Evolutionary conservation across 2,113 vertebrate species (phyloP).

Genomic region (Saimiri boliviensis): DNA sequence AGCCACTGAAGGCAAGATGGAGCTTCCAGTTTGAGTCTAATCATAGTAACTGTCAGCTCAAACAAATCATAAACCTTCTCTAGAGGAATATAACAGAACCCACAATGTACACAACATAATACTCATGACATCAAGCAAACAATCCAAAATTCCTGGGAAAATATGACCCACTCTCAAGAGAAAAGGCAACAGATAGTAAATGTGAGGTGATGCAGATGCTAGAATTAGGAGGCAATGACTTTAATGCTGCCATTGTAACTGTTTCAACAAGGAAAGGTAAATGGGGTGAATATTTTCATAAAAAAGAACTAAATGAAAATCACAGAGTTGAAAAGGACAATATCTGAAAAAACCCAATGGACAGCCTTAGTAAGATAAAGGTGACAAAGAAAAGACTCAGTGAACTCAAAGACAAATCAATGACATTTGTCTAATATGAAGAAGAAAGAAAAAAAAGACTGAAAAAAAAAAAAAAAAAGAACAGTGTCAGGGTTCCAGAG

Average conservation of each 20-base stretch:
- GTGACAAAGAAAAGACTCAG: not conserved
- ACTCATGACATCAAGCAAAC: not conserved
- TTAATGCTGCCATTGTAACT: rapidly evolving
- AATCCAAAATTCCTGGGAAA: not conserved
- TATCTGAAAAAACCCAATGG: not conserved
- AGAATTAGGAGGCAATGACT: not conserved
- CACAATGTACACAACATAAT: not conserved
- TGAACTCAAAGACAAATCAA: not conserved
- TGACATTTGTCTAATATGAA: not conserved
- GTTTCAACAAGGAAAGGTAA: not conserved
- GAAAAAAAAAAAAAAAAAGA: rapidly evolving
- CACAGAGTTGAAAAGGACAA: not conserved
- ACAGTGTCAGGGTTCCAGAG: not conserved
- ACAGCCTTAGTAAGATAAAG: not conserved
- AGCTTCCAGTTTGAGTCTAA: not conserved
- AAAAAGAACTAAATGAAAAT: not conserved
- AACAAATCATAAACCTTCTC: not conserved
- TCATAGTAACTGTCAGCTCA: not conserved
- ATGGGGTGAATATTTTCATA: not conserved
- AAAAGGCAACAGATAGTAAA: not conserved
- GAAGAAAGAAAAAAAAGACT: not conserved
- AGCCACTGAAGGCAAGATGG: not conserved
- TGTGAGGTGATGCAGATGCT: not conserved
- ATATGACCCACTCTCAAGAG: not conserved
- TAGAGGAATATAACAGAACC: not conserved